A percentile compares a stretch with the other conserved stretches of the same genome.
Evolutionary conservation across 2,888 invertebrate species (phyloP).

Genomic region (Trichacis sp.): DNA sequence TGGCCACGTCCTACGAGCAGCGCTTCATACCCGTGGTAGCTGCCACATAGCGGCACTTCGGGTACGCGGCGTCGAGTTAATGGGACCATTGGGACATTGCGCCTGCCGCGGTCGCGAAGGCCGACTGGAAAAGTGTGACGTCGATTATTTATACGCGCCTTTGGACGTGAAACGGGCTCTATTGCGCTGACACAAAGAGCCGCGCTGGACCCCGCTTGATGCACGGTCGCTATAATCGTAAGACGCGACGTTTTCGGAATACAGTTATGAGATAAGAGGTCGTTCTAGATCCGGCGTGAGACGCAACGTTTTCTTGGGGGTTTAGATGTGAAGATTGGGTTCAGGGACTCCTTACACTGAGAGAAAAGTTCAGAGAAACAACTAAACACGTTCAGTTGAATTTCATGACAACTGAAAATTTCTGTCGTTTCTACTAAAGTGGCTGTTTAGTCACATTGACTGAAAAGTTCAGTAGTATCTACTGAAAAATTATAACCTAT

Average conservation of each 20-base stretch:
- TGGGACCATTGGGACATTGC: conserved; percentile 20
- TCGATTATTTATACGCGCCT: conserved; percentile 33
- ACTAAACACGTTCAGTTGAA: no score
- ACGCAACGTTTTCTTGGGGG: no score
- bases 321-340: no score
- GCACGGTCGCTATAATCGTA: not conserved
- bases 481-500: no score
- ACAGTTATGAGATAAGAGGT: no score
- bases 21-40: conserved; percentile 30
- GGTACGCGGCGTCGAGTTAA: conserved; percentile 11
- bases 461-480: no score
- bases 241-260: not conserved
- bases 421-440: no score
- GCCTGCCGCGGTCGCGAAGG: conserved; percentile 19
- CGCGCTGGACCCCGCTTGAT: conserved; percentile 16
- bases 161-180: conserved; percentile 20
- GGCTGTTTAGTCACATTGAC: no score
- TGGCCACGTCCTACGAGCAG: not conserved
- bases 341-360: no score
- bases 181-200: conserved; percentile 28
- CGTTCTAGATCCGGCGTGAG: no score
- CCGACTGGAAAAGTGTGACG: conserved; percentile 31
- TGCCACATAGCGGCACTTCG: conserved; percentile 48
- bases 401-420: no score
- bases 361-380: no score